Conservation (phyloP, 2,888 invertebrate species). For the Scaptomyza polygonia region DNA sequence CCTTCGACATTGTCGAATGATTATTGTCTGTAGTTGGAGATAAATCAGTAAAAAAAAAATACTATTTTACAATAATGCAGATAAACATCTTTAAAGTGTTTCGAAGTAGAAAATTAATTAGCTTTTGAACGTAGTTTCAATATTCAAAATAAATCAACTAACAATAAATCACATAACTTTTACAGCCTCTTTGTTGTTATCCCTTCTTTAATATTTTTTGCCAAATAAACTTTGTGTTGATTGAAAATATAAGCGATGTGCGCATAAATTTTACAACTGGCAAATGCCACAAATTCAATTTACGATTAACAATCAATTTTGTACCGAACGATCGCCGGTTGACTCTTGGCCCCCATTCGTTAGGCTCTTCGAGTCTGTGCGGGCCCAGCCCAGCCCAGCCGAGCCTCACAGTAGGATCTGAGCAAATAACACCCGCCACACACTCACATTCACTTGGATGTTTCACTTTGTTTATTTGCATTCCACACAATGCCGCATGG, state of each 20-base stretch:
- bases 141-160: neutral
- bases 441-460: constrained; percentile 51
- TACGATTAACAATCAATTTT: constrained; percentile 66
- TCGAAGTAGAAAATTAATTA: neutral
- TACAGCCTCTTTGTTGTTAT: neutral
- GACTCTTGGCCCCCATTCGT: constrained; percentile 73
- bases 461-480: constrained; percentile 71
- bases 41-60: constrained; percentile 8
- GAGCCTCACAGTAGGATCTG: constrained; percentile 32
- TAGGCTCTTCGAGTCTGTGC: constrained; percentile 31
- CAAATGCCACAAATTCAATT: constrained; percentile 68
- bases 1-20: constrained; percentile 15
- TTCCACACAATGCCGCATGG: constrained; percentile 26
- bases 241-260: constrained; percentile 47
- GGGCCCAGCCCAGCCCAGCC: constrained; percentile 37
- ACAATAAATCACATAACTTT: neutral
- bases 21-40: neutral
- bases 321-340: constrained; percentile 64
- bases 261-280: constrained; percentile 53
- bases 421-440: constrained; percentile 25
- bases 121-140: too few relatives aligned
- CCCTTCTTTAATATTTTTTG: constrained; percentile 21
- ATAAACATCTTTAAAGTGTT: constrained; percentile 34
- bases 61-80: constrained; percentile 5
- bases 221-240: constrained; percentile 27